Conservation (phyloP, 1,140 invertebrate species). For the Calliopsis andreniformis region DNA sequence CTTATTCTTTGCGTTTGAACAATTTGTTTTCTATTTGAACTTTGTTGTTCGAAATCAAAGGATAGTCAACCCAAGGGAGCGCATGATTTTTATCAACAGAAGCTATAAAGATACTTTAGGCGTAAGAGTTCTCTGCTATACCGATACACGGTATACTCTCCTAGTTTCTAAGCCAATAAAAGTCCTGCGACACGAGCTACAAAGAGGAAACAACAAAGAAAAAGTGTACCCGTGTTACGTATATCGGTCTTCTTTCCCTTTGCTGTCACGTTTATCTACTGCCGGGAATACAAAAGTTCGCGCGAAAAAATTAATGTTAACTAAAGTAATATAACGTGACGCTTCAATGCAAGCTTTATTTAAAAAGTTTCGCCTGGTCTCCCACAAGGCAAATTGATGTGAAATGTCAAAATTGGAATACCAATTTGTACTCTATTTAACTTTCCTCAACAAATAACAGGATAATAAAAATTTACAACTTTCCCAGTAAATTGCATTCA, state of each 20-base stretch:
- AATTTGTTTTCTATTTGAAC: background rate
- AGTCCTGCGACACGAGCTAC: background rate
- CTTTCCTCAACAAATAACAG: background rate
- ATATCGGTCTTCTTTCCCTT: background rate
- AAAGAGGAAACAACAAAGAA: background rate
- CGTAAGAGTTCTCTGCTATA: background rate
- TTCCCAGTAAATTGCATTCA: background rate
- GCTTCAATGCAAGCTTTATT: background rate
- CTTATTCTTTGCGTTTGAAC: too few species aligned
- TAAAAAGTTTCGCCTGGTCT: background rate
- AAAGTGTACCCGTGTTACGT: background rate
- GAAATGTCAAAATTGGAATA: background rate
- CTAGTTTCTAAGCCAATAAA: background rate
- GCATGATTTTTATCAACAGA: background rate
- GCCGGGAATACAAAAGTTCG: background rate
- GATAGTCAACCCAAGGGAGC: too few species aligned
- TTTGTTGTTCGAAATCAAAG: background rate
- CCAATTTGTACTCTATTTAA: background rate
- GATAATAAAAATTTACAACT: background rate
- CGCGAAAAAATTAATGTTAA: background rate
- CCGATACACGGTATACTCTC: background rate
- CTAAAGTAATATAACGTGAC: background rate
- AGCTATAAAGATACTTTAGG: background rate
- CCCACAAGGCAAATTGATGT: background rate
- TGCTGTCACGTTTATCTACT: background rate